phyloP scores from a whole-genome alignment of 2,888 invertebrate species.

The Myopa testacea region DNA sequence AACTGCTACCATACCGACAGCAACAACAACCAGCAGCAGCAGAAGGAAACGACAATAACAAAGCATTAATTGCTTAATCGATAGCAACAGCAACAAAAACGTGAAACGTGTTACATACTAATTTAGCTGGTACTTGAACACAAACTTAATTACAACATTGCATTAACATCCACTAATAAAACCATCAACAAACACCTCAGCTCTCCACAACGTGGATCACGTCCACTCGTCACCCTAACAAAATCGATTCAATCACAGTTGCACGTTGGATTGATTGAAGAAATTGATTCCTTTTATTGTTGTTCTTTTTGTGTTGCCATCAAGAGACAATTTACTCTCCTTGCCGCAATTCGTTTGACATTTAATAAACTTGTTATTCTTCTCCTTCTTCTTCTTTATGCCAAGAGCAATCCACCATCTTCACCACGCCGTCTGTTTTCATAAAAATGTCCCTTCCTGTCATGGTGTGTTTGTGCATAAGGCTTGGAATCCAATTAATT shows the following conservation, averaged over 20 bases:
- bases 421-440: neutral
- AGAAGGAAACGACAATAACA: constrained; percentile 25
- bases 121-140: constrained; percentile 18
- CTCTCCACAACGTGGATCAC: too few relatives aligned
- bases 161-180: constrained; percentile 10
- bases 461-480: neutral
- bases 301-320: neutral
- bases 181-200: neutral
- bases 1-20: neutral
- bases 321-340: constrained; percentile 5
- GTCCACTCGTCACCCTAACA: neutral
- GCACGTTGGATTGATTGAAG: neutral
- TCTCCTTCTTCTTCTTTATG: neutral
- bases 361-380: neutral
- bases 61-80: constrained; percentile 17
- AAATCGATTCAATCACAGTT: neutral
- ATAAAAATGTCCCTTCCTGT: neutral
- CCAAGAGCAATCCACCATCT: neutral
- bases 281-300: neutral
- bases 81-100: constrained; percentile 20
- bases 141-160: constrained; percentile 23
- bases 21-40: constrained; percentile 33
- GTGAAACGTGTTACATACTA: constrained; percentile 17
- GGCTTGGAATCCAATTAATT: constrained; percentile 13
- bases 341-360: constrained; percentile 5